These are phyloP conservation scores for Glyptemys insculpta DNA, from an alignment of 2,797 vertebrate genomes.

Conservation along the genomic window DNA sequence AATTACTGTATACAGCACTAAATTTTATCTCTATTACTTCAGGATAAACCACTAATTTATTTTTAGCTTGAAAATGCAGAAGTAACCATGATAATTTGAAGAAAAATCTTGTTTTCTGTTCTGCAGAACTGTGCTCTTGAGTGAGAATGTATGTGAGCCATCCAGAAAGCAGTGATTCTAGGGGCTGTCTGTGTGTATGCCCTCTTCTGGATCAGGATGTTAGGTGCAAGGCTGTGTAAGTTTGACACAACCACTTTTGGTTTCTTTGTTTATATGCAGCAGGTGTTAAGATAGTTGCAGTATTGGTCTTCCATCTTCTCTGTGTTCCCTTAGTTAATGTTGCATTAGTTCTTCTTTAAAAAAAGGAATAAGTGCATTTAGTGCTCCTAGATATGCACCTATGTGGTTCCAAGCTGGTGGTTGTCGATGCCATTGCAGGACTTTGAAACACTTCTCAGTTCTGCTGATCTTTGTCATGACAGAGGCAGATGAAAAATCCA, in stretches of 20 bases:
- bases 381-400: too few relatives aligned
- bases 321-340: too few relatives aligned
- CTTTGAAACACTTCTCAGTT: too few relatives aligned
- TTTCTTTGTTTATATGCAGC: neutral
- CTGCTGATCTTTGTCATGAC: too few relatives aligned
- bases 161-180: neutral
- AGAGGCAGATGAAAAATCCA: neutral
- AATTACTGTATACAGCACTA: neutral
- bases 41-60: rapidly evolving
- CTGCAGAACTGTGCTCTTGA: neutral
- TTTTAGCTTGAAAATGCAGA: neutral
- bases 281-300: neutral
- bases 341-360: too few relatives aligned
- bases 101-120: neutral
- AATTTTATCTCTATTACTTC: neutral
- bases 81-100: neutral
- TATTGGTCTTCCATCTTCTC: neutral
- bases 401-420: too few relatives aligned
- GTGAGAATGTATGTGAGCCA: neutral
- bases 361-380: too few relatives aligned
- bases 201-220: neutral
- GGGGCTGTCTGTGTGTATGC: neutral
- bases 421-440: too few relatives aligned
- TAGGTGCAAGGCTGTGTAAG: neutral
- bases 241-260: neutral